Evolutionary conservation across 2,797 vertebrate genomes (phyloP).

Genomic region (Nannoperca australis): DNA sequence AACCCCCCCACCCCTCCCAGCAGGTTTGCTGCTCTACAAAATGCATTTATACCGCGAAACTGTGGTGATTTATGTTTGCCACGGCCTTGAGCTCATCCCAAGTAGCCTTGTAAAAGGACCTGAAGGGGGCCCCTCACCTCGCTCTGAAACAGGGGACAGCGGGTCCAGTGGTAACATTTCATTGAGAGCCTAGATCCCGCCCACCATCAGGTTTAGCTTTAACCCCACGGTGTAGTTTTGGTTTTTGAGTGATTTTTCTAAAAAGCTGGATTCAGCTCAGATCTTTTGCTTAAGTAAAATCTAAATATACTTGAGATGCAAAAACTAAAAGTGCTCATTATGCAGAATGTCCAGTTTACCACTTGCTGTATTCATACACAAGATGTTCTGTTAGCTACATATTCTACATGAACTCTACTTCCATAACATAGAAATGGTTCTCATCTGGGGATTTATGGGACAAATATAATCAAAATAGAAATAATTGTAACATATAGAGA

Average conservation of each 20-base stretch:
- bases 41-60: not conserved
- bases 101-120: slow-evolving; percentile 22
- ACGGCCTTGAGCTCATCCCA: not conserved
- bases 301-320: no score
- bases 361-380: no score
- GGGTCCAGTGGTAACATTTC: slow-evolving; percentile 20
- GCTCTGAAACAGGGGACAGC: slow-evolving; percentile 16
- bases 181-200: slow-evolving; percentile 8
- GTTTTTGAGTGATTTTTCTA: not conserved
- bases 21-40: no score
- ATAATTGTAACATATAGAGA: no score
- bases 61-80: not conserved
- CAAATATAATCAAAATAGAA: no score
- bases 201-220: slow-evolving; percentile 5
- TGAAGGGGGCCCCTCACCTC: slow-evolving; percentile 62
- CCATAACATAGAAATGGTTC: no score
- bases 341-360: no score
- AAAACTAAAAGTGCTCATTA: no score
- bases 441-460: no score
- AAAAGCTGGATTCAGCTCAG: not conserved
- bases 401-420: no score
- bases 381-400: no score
- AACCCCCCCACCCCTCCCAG: fast-evolving
- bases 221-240: not conserved
- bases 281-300: no score